Evolutionary conservation across 2,113 vertebrate genomes (phyloP), one percentile per base, ranked within the genome.

Genomic region (Heterotis niloticus): DNA sequence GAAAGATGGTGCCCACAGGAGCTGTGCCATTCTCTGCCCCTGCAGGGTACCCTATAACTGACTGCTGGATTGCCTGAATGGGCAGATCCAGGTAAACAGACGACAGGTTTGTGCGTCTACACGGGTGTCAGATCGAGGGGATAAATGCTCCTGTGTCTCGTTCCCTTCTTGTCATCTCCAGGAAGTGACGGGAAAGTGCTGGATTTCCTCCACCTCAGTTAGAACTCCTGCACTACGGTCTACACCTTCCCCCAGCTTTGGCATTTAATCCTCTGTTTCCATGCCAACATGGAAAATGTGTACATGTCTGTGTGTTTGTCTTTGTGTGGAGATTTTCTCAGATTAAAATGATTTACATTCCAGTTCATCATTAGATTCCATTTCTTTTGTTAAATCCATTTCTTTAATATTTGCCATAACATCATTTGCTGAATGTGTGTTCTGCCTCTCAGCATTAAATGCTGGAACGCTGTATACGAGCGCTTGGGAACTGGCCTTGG

Each of bases 231-330:
- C 20, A 23, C 54, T 16, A 24, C 52, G 26, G 52, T 24, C 16
- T 26, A 54, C 9, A 5, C 71, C 9, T 16, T 56, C 71, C 54
- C 34, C 34, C 34, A 44, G 34, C 34, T 44, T 51, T 16, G 23
- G 54, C 23, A 57, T 74, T 74, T 59, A 74, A 74, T 26, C 71
- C 54, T 59, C 71, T 26, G 71, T 74, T 26, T 26, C 71, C 52
- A 57, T 74, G 71, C 56, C 71, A 57, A 74, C 54, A 28, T 57
- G 24, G 71, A 74, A 74, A 74, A 74, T 74, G 71, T 74, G 51
- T 74, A 74, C 17, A 13, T 26, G 71, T 57, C 52, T 74, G 54
- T 74, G 71, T 26, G 18, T 44, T 44, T 44, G 34, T 44, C 34
- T 44, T 44, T 44, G 34, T 44, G 34, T 44, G 34, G 34, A 44